Conservation (phyloP, 1,140 invertebrate species). For the Yoshiicerus persimilis region DNA sequence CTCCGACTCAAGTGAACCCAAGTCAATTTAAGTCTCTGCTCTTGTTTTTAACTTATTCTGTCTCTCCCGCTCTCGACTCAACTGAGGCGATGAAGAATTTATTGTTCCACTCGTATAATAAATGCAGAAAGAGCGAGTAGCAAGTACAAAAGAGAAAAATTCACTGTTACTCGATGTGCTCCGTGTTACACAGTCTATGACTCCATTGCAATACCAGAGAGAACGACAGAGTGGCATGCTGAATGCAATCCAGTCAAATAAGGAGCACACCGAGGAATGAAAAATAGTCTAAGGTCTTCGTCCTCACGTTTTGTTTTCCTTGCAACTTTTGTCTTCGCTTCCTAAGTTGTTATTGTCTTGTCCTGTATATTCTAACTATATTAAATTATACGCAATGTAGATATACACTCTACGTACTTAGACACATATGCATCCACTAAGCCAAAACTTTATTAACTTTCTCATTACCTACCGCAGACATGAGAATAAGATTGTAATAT, state of each 20-base stretch:
- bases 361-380: no score
- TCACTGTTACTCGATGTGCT: not conserved
- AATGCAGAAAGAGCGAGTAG: not conserved
- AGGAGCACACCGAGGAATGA: not conserved
- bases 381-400: no score
- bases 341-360: not conserved
- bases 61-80: not conserved
- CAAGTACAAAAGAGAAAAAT: not conserved
- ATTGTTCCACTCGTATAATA: conserved; percentile 8
- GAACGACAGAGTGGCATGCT: not conserved
- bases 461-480: not conserved
- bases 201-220: not conserved
- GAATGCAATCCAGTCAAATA: not conserved
- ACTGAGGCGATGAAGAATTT: conserved; percentile 19
- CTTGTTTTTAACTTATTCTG: conserved; percentile 17
- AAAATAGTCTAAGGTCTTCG: not conserved
- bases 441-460: not conserved
- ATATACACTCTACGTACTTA: no score
- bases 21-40: conserved; percentile 9
- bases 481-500: not conserved
- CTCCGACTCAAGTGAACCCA: not conserved
- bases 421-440: not conserved
- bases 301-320: not conserved
- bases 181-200: not conserved
- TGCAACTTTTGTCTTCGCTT: not conserved